Evolutionary conservation across 2,797 vertebrate genomes (phyloP).

Genomic region (Poeciliopsis turneri): DNA sequence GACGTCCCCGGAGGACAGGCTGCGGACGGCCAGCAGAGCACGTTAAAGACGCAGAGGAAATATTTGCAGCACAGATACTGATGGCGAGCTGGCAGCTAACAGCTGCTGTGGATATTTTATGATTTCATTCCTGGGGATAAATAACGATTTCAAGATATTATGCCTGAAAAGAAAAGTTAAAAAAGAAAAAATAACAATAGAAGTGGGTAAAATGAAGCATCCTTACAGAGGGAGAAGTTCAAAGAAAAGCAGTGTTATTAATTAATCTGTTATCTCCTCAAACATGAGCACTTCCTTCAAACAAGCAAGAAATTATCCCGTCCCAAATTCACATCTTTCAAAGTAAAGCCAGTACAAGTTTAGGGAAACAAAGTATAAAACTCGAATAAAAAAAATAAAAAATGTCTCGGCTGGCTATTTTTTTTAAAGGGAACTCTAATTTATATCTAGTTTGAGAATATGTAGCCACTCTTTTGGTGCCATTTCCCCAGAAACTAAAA

Average conservation of each 20-base stretch:
- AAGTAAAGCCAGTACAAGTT: not conserved
- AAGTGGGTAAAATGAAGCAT: not conserved
- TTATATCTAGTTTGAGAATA: not conserved
- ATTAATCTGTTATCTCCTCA: not conserved
- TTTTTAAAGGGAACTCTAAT: not conserved
- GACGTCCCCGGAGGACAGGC: slow-evolving; percentile 87
- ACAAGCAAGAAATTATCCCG: not conserved
- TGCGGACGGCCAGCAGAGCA: slow-evolving; percentile 53
- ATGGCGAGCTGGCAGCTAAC: not conserved
- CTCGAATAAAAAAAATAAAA: not conserved
- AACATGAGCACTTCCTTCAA: not conserved
- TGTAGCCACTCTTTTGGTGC: not conserved
- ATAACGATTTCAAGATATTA: not conserved
- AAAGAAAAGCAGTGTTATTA: not conserved
- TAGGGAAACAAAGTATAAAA: not conserved
- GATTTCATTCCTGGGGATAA: not conserved
- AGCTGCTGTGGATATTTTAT: not conserved
- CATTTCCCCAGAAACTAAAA: not conserved
- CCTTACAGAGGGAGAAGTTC: not conserved
- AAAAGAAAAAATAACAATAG: not conserved
- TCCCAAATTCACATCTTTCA: not conserved
- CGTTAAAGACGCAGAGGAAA: not conserved
- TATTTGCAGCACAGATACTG: not conserved
- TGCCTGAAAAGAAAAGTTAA: not conserved
- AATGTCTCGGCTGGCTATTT: not conserved